These are phyloP conservation scores for Drosophila ezoana DNA, from an alignment of 2,888 invertebrate species.

Conservation along the genomic window DNA sequence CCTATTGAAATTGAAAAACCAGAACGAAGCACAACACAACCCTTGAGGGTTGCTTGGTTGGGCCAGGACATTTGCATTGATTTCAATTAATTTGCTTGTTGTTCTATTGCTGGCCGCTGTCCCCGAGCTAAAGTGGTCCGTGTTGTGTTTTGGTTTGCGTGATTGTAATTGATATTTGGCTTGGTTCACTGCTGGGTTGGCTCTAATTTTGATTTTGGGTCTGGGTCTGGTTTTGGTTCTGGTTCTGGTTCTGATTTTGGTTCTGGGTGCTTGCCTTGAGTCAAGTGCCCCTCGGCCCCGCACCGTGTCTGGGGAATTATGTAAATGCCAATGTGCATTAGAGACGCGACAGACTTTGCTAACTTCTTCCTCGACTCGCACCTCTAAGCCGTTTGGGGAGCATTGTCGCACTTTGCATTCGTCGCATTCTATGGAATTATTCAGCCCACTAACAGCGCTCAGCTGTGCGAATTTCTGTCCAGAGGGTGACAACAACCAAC, in stretches of 20 bases:
- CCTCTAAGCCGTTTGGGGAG: slow-evolving; percentile 46
- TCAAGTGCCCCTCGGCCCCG: slow-evolving; percentile 60
- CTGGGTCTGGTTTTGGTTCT: slow-evolving; percentile 42
- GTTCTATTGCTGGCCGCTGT: slow-evolving; percentile 41
- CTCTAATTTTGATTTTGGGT: slow-evolving; percentile 34
- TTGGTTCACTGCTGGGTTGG: slow-evolving; percentile 22
- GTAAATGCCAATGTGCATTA: slow-evolving; percentile 76
- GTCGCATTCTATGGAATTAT: slow-evolving; percentile 61
- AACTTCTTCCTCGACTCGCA: slow-evolving; percentile 27
- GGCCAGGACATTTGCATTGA: slow-evolving; percentile 74
- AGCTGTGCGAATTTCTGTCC: slow-evolving; percentile 73
- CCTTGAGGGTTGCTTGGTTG: slow-evolving; percentile 53
- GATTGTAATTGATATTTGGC: slow-evolving; percentile 80
- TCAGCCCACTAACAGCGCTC: slow-evolving; percentile 64
- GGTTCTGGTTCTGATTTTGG: slow-evolving; percentile 22
- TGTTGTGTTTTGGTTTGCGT: slow-evolving; percentile 59
- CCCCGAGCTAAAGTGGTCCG: slow-evolving; percentile 41
- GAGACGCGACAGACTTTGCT: slow-evolving; percentile 55
- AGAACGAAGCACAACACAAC: slow-evolving; percentile 54
- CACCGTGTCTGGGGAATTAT: slow-evolving; percentile 64
- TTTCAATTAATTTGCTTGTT: slow-evolving; percentile 80
- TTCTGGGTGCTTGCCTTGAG: slow-evolving; percentile 57
- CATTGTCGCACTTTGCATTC: slow-evolving; percentile 44
- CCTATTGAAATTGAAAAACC: slow-evolving; percentile 72
- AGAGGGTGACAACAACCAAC: slow-evolving; percentile 67